Evolutionary conservation across 2,113 vertebrate species (phyloP), one percentile per base, ranked within the genome.

Genomic region (Phodopus roborovskii): DNA sequence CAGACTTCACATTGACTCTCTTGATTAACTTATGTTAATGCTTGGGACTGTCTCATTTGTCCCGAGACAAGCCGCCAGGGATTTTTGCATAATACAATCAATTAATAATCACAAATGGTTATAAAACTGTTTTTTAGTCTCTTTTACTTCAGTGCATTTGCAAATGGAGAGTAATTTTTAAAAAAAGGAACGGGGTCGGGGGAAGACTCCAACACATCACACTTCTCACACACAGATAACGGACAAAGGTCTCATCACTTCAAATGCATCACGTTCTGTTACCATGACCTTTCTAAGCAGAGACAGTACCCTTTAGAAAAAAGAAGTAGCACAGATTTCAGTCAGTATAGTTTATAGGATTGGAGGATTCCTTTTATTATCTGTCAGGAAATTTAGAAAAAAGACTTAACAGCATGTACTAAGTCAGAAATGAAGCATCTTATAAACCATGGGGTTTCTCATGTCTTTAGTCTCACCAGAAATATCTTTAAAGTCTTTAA

Each of bases 401-500:
- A 91, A 94, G 96, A 91, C 78, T 64, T 33, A 73, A 73, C 2
- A 87, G 93, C 91, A 48, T 66, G 75, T 56, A 78, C 42, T 93
- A 96, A 92, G 96, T 28, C 71, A 91, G 62, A 56, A 88, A 53
- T 24, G 81, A 96, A 77, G 50, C 33, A 42, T 39, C 42, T 33
- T 81, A 5, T 71, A 97, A 0, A 66, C 78, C 91, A 6, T 28
- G 0, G 42, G 58, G 95, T 94, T 28, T 58, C 50, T 97, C 96
- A 97, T 30, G 15, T 28, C 60, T 85, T 36, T 20, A 85, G 33
- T 12, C 95, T 92, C 96, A 87, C 85, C 96, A 94, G 75, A 97
- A 97, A 97, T 94, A 96, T 81, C 53, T 58, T 82, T 16, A 83
- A 60, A 62, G 77, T 92, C 97, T 98, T 97, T 97, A 97, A 97